phyloP scores from a whole-genome alignment of 1,140 invertebrate genomes.

The Maniola jurtina region DNA sequence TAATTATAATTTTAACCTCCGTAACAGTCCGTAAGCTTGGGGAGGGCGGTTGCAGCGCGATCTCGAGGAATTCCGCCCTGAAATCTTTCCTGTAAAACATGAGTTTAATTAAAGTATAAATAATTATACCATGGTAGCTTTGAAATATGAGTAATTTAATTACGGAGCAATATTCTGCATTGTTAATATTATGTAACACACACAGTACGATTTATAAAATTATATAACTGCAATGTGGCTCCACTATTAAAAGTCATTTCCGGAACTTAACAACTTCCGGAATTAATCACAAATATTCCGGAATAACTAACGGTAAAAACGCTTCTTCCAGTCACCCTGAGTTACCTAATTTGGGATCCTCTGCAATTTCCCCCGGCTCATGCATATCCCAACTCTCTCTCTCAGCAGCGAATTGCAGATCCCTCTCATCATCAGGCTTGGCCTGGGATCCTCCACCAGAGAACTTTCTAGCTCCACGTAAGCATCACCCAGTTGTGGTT shows the following conservation, averaged over 20 bases:
- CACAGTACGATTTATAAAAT: no score
- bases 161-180: no score
- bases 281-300: no score
- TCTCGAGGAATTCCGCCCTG: conserved; percentile 50
- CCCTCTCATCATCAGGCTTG: conserved; percentile 50
- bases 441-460: conserved; percentile 36
- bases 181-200: not conserved
- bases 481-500: conserved; percentile 54
- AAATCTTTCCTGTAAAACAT: conserved; percentile 51
- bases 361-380: conserved; percentile 52
- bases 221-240: no score
- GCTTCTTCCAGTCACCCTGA: no score
- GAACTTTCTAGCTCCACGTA: conserved; percentile 58
- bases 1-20: conserved; percentile 34
- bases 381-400: conserved; percentile 44
- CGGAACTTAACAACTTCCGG: no score
- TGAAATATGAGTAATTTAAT: no score
- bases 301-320: no score
- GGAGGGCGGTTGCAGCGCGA: conserved; percentile 33
- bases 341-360: conserved; percentile 53
- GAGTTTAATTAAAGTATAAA: not conserved
- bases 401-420: conserved; percentile 46
- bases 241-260: no score
- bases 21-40: conserved; percentile 31
- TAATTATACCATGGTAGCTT: not conserved